Percentiles rank a stretch among this genome's conserved stretches.
Evolutionary conservation across 2,113 vertebrate genomes (phyloP).

Genomic region (Lucifuga dentata): DNA sequence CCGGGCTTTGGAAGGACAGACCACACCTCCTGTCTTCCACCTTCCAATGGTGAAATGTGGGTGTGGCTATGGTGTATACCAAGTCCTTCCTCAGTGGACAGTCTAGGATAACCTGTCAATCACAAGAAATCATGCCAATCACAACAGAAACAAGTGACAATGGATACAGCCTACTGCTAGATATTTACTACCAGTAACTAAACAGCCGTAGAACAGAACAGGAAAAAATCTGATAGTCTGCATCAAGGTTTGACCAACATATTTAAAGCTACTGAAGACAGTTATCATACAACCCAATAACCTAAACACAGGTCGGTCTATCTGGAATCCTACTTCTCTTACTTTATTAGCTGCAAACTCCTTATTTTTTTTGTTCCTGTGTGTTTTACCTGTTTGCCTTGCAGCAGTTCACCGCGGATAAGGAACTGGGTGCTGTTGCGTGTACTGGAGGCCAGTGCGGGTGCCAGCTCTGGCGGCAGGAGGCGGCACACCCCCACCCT

Average conservation of each 20-base stretch:
- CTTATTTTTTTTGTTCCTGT: too few relatives aligned
- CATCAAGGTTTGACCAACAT: too few relatives aligned
- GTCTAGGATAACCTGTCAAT: constrained; percentile 93
- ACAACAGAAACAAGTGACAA: too few relatives aligned
- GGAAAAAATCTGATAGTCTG: too few relatives aligned
- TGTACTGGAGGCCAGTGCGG: constrained; percentile 26
- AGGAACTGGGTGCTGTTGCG: constrained; percentile 91
- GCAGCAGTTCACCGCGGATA: constrained; percentile 96
- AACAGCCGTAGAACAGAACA: too few relatives aligned
- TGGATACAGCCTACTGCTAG: too few relatives aligned
- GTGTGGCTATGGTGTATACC: constrained; percentile 98
- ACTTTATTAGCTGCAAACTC: too few relatives aligned
- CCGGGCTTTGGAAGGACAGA: constrained; percentile 97
- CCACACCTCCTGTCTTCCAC: constrained; percentile 96
- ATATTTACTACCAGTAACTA: too few relatives aligned
- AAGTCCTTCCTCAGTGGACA: constrained; percentile 97
- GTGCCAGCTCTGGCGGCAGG: constrained; percentile 86
- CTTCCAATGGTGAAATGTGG: constrained; percentile 99
- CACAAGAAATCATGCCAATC: constrained; percentile 10
- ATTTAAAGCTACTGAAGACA: too few relatives aligned
- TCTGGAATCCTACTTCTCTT: too few relatives aligned
- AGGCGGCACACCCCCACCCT: constrained; percentile 98
- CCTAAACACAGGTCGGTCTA: too few relatives aligned
- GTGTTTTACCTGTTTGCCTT: constrained; percentile 94
- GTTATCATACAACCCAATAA: too few relatives aligned